Percentiles rank a stretch among this genome's conserved stretches.
Evolutionary conservation across 2,888 invertebrate genomes (phyloP).

Genomic region (Drosophila algonquin): DNA sequence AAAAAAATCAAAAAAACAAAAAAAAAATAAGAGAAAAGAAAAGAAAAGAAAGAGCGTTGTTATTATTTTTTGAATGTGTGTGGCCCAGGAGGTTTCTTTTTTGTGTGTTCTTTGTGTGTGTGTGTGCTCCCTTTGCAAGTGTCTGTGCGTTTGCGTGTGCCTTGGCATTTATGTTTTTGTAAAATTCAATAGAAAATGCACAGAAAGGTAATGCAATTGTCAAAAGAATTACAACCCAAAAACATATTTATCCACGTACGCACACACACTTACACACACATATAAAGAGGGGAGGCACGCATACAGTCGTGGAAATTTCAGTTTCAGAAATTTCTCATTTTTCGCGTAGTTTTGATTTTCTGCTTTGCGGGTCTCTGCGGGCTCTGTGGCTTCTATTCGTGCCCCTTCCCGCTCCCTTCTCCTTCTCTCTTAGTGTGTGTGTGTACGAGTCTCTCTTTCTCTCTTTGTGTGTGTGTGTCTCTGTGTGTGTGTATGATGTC

Average conservation of each 20-base stretch:
- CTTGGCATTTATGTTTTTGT: conserved; percentile 60
- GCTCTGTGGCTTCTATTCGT: conserved; percentile 68
- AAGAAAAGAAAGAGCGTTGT: conserved; percentile 44
- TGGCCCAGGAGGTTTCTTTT: conserved; percentile 12
- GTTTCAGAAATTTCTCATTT: conserved; percentile 56
- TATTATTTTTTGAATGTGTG: conserved; percentile 67
- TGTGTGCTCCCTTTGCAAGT: conserved; percentile 19
- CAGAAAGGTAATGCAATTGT: conserved; percentile 71
- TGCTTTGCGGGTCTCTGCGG: conserved; percentile 42
- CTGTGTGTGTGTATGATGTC: conserved; percentile 57
- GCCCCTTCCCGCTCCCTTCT: conserved; percentile 46
- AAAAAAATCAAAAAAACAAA: neutral
- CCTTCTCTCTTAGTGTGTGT: conserved; percentile 3
- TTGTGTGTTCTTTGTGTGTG: conserved; percentile 25
- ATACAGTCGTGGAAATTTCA: conserved; percentile 54
- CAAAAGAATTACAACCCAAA: conserved; percentile 67
- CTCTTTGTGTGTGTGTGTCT: conserved; percentile 33
- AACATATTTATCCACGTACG: neutral
- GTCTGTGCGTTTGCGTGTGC: conserved; percentile 41
- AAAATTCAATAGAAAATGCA: conserved; percentile 78
- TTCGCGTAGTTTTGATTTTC: conserved; percentile 79
- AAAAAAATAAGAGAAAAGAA: neutral
- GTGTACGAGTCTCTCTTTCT: neutral
- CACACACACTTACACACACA: conserved; percentile 11
- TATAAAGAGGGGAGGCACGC: conserved; percentile 18